Base-by-base conservation (phyloP, 2,888 invertebrate species). In the Plusia festucae region DNA sequence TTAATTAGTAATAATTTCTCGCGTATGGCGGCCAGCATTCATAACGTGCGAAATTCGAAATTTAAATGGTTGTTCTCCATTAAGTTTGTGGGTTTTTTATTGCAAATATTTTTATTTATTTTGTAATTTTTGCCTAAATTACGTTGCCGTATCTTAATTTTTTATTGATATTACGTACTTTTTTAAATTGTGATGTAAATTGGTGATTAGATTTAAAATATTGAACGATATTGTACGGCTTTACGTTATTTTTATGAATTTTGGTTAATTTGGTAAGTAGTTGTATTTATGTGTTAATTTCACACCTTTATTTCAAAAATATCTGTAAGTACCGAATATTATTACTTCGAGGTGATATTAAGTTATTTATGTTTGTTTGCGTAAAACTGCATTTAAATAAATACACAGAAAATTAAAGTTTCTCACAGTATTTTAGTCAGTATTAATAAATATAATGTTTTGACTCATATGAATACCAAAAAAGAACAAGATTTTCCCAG, bases 1-100 rank as follows among this genome's bases (percentile, higher is more conserved):
- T 81, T 70, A 74, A 81, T 76, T 73, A 70, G 61, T 65, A 64
- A 78, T 78, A 68, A 63, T 66, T 72, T 70, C 60, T 60, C 68
- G 60, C 64, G 34, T 46, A 63, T 51, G 66, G 56, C 46, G n/a
- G 58, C 22, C 20, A 59, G 64, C 24, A 62, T 46, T 53, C 51
- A 53, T 53, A 64, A 73, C 7, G 44, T 53, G 68, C 79, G 61
- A 70, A 61, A 67, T 81, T 73, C 63, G 27, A 81, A 69, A 53
- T 76, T 67, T 78, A 68, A 70, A 70, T 65, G 58, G 59, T 60
- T 49, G 68, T 68, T 70, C 64, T 81, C 56, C 64, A 75, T 78
- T 81, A 75, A 60, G 51, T n/a, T 44, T 15, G 66, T 57, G 30
- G 20, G 63, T 64, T 65, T 40, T 66, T 80, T 70, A 69, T 77